These are phyloP conservation scores for Loris lydekkerianus DNA, from an alignment of 2,797 vertebrate genomes.

Conservation along the genomic window DNA sequence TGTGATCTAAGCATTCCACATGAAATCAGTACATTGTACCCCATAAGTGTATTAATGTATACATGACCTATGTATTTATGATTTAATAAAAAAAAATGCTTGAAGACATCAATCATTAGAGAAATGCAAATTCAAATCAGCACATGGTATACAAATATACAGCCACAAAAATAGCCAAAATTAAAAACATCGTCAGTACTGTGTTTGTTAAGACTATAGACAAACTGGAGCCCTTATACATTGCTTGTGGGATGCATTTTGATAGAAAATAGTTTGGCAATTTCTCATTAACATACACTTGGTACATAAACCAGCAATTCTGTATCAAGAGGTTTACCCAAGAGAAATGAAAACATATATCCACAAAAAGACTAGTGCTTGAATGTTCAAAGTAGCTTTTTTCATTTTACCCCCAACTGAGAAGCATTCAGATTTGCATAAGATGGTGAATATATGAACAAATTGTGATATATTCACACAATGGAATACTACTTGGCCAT, in stretches of 20 bases:
- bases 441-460: background rate
- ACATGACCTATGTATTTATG: too few relatives aligned
- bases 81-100: too few relatives aligned
- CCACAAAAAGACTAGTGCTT: background rate
- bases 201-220: background rate
- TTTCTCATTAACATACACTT: background rate
- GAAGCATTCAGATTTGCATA: background rate
- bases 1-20: too few relatives aligned
- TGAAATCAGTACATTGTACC: too few relatives aligned
- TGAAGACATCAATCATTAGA: background rate
- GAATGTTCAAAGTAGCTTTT: background rate
- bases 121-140: conserved; percentile 15
- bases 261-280: background rate
- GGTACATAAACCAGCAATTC: background rate
- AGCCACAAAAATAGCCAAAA: background rate
- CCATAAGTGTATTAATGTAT: too few relatives aligned
- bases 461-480: background rate
- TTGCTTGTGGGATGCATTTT: background rate
- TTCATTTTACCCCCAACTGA: background rate
- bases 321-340: background rate
- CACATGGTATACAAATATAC: background rate
- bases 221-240: background rate
- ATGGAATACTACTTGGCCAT: background rate
- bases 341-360: background rate
- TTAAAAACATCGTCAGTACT: background rate